Base-by-base conservation (phyloP, 1,140 invertebrate species). In the Myzus persicae region DNA sequence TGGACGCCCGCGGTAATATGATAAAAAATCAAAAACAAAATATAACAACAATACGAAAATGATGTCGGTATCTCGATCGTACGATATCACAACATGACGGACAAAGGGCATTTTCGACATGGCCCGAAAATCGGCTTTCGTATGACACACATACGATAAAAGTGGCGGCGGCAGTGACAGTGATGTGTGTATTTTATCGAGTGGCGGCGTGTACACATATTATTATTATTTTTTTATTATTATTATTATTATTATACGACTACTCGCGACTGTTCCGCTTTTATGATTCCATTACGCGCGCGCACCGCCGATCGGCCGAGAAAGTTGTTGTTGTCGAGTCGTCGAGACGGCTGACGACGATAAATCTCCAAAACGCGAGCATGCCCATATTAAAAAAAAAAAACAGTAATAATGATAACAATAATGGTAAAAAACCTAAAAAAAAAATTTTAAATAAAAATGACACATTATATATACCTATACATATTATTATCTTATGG, bases 251-350 rank as follows among this genome's bases (percentile, higher is more conserved):
- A 67, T 67, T 31, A 67, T 67, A 67, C 59, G 31, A 67, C 82
- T 40, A 38, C 82, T 38, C 36, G 36, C 38, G n/a, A 81, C 36
- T 81, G 36, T 36, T 81, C 76, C 81, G 84, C 44, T 88, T 88
- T 88, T 88, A 88, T n/a, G 85, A 88, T 48, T 88, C 85, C 85
- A 88, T 88, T 88, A 88, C 44, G 85, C 40, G 82, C 18, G 38
- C 31, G 14, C 81, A 26, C 22, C 38, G 82, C 36, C 54, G 26
- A 24, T 48, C 18, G n/a, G 85, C 44, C 44, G 85, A 88, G 85
- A 88, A 88, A 88, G 85, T 88, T 48, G 85, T 88, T 48, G 85
- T 88, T 20, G 85, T 82, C 81, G 76, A 81, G 36, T 81, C 36
- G 36, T 36, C 18, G 36, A 36, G 20, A 38, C 44, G 85, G 31